Base-by-base conservation (phyloP, 2,797 vertebrate genomes). In the Gallinago solitaria region DNA sequence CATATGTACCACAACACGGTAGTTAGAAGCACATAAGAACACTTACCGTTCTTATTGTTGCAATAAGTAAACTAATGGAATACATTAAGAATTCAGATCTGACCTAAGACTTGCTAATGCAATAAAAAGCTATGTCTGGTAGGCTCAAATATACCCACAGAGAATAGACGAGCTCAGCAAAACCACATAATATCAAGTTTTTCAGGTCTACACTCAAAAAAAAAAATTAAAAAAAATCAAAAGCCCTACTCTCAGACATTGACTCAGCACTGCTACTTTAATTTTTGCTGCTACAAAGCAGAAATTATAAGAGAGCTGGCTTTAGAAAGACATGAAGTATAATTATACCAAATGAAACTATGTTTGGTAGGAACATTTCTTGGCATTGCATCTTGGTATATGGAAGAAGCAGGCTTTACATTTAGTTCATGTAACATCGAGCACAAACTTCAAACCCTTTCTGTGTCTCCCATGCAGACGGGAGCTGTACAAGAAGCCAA, bases 121-220 rank as follows among this genome's bases (percentile, higher is more conserved):
- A 85, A 84, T 16, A 70, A 74, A 88, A 92, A 77, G 12, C 21
- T 84, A 39, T 6, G 19, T 77, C 70, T 89, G 20, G 39, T 71
- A 82, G 21, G 32, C 18, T 83, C 83, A 89, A 32, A 65, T 84
- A 80, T 12, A 77, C 6, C 24, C 68, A 45, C 3, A 6, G 33
- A 74, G 51, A 87, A 81, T 0, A 88, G 51, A 1, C 35, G 25
- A 86, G 39, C 27, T 60, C 47, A 47, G 47, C 32, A 92, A 92
- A 95, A 67, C 90, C 91, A 92, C 86, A 57, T 76, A 95, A 80
- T 74, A 77, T 16, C 37, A 87, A 85, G 77, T n/a, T 95, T 90
- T 87, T 68, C 81, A 90, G 41, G 43, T 85, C 88, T 90, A 85
- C n/a, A 71, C 47, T 89, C 84, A n/a, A 50, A 74, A 79, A 53